Percentiles rank a stretch among this genome's conserved stretches.
Evolutionary conservation across 1,140 invertebrate species (phyloP).

Genomic region (Charaxes varanes): DNA sequence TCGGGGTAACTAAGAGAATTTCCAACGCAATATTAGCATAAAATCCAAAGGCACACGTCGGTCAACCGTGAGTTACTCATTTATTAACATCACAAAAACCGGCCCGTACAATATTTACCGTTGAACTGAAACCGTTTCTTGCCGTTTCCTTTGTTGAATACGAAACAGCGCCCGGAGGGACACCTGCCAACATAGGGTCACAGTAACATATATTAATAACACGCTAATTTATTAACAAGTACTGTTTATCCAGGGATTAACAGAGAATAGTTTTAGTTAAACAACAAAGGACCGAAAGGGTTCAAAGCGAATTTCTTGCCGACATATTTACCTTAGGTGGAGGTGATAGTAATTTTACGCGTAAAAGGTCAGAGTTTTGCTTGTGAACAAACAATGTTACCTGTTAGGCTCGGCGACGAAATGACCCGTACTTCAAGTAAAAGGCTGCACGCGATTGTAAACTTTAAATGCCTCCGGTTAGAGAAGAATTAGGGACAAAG

Average conservation of each 20-base stretch:
- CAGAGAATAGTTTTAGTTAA: constrained; percentile 72
- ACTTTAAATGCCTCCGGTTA: constrained; percentile 6
- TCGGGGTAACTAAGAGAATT: constrained; percentile 13
- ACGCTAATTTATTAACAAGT: constrained; percentile 71
- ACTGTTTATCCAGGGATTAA: constrained; percentile 72
- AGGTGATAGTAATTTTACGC: constrained; percentile 72
- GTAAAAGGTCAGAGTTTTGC: constrained; percentile 53
- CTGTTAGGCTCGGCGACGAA: constrained; percentile 20
- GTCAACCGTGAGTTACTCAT: constrained; percentile 29
- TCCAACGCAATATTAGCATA: constrained; percentile 17
- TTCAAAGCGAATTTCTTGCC: constrained; percentile 73
- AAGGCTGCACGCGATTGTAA: constrained; percentile 11
- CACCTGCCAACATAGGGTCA: constrained; percentile 62
- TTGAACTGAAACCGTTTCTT: constrained; percentile 55
- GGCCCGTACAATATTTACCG: constrained; percentile 54
- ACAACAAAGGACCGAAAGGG: constrained; percentile 69
- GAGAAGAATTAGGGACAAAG: constrained; percentile 1
- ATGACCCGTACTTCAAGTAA: constrained; percentile 13
- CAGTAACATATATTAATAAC: constrained; percentile 72
- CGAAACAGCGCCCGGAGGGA: constrained; percentile 56
- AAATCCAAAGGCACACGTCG: constrained; percentile 17
- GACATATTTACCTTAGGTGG: constrained; percentile 71
- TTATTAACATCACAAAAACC: constrained; percentile 59
- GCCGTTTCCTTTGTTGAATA: constrained; percentile 56
- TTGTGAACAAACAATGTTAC: constrained; percentile 54